These are phyloP conservation scores for Neotoxoptera formosana DNA, from an alignment of 1,140 invertebrate species.

Conservation along the genomic window DNA sequence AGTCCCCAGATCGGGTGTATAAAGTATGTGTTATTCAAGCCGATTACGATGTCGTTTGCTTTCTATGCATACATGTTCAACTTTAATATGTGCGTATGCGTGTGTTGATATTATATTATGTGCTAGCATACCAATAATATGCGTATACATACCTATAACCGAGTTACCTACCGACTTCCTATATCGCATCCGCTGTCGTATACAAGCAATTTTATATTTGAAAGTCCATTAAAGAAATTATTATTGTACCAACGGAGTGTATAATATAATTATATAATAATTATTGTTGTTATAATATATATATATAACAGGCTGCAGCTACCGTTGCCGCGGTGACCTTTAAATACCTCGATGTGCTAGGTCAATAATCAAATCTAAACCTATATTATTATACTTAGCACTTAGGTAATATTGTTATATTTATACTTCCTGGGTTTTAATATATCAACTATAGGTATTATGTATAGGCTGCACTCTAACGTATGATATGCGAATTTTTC, in stretches of 20 bases:
- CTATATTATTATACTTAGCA: background rate
- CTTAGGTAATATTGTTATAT: background rate
- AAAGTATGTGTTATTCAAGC: constrained; percentile 28
- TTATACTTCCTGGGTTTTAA: background rate
- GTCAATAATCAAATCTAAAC: background rate
- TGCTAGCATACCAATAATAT: background rate
- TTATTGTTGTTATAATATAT: background rate
- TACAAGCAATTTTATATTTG: constrained; percentile 1
- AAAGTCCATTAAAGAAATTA: constrained; percentile 45
- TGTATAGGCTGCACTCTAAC: background rate
- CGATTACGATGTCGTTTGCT: constrained; percentile 40
- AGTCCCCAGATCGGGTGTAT: constrained; percentile 6
- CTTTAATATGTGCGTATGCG: background rate
- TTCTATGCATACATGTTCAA: background rate
- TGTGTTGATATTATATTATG: no score
- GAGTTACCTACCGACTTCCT: background rate
- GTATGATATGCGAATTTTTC: background rate
- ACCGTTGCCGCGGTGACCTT: background rate
- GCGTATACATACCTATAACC: background rate
- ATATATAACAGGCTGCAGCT: background rate
- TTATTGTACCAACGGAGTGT: background rate
- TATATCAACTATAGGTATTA: background rate
- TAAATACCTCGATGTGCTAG: background rate
- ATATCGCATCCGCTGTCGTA: background rate
- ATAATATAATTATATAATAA: background rate